A percentile compares a stretch with the other conserved stretches of the same genome.
Evolutionary conservation across 2,113 vertebrate species (phyloP).

Genomic region (Catagonus wagneri): DNA sequence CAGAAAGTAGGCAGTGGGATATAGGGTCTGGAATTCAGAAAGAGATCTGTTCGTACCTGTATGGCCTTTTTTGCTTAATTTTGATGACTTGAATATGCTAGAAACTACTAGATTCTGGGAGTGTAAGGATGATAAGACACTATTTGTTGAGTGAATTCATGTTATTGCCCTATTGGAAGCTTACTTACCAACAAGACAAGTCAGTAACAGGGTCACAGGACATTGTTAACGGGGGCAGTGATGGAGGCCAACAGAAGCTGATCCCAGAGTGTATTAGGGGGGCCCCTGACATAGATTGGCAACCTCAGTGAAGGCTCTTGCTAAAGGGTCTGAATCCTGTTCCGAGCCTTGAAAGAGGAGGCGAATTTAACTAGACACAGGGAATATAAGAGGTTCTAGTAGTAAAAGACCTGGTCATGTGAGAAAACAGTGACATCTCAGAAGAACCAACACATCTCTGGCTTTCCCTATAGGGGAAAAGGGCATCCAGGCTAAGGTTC

Average conservation of each 20-base stretch:
- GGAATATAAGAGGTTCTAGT: background rate
- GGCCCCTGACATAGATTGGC: background rate
- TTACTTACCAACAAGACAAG: background rate
- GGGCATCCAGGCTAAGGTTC: background rate
- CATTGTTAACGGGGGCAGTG: background rate
- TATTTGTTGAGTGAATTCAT: background rate
- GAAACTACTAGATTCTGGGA: background rate
- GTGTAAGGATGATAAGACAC: background rate
- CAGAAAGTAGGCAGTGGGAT: background rate
- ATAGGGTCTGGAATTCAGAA: background rate
- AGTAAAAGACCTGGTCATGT: background rate
- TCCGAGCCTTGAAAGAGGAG: background rate
- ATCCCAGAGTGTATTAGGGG: background rate
- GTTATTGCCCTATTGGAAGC: background rate
- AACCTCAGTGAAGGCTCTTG: background rate
- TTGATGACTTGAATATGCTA: background rate
- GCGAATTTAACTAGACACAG: background rate
- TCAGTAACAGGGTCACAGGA: background rate
- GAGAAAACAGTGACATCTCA: background rate
- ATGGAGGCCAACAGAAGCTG: background rate
- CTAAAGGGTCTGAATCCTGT: conserved; percentile 7
- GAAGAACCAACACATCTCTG: background rate
- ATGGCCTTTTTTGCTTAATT: background rate
- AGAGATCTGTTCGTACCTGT: background rate
- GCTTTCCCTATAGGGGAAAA: background rate